phyloP scores from a whole-genome alignment of 2,113 vertebrate species.

The Tupaia chinensis region DNA sequence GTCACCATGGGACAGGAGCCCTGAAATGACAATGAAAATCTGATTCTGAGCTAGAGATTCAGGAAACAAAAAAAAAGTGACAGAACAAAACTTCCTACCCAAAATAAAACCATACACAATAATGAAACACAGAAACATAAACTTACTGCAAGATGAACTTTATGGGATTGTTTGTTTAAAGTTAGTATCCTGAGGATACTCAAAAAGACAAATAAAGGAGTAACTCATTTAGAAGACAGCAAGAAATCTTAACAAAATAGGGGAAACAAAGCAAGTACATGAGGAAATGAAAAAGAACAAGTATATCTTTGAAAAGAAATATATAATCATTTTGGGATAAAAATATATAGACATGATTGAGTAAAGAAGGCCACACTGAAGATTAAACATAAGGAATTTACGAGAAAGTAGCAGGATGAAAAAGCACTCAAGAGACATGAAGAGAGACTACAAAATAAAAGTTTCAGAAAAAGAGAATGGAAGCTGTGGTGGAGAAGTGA shows the following conservation, averaged over 20 bases:
- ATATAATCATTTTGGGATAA: not conserved
- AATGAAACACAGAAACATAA: not conserved
- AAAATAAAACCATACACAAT: not conserved
- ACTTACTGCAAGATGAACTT: not conserved
- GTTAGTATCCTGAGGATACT: not conserved
- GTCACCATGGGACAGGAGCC: not conserved
- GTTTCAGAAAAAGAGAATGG: not conserved
- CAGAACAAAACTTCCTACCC: not conserved
- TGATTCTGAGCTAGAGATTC: not conserved
- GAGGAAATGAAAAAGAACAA: conserved; percentile 42
- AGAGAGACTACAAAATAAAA: not conserved
- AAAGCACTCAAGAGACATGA: not conserved
- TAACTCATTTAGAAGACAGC: not conserved
- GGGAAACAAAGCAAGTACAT: not conserved
- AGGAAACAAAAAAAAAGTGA: not conserved
- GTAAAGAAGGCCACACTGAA: not conserved
- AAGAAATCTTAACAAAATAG: not conserved
- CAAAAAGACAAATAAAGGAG: conserved; percentile 5
- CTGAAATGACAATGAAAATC: conserved; percentile 32
- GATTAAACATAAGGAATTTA: not conserved
- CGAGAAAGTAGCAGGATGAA: not conserved
- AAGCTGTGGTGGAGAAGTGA: not conserved
- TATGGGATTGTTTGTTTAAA: conserved; percentile 4
- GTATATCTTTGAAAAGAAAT: conserved; percentile 41
- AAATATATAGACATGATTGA: conserved; percentile 26